Conservation (phyloP, 2,113 vertebrate genomes). For the Thymallus thymallus region DNA sequence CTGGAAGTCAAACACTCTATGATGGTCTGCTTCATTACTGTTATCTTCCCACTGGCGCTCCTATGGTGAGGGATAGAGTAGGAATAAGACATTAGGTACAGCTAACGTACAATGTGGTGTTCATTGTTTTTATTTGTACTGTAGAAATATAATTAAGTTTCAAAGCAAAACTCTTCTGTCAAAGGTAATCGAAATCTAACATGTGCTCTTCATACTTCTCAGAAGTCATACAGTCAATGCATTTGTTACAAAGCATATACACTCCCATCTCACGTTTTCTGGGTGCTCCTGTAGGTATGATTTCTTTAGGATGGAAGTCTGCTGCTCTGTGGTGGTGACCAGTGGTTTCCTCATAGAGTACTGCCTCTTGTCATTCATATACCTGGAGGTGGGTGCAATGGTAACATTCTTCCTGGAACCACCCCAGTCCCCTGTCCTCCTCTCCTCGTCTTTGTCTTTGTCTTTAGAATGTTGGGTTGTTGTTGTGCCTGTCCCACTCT, state of each 20-base stretch:
- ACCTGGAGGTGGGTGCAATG: constrained; percentile 53
- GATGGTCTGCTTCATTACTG: constrained; percentile 8
- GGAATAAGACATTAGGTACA: neutral
- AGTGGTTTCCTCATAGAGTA: constrained; percentile 41
- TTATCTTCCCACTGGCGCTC: constrained; percentile 15
- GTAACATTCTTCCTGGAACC: constrained; percentile 37
- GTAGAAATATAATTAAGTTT: too few species aligned
- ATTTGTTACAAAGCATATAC: neutral
- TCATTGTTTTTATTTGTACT: neutral
- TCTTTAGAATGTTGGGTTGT: neutral
- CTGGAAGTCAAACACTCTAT: neutral
- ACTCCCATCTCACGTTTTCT: constrained; percentile 45
- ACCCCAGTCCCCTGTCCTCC: neutral
- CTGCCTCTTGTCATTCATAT: constrained; percentile 48
- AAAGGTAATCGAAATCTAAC: too few species aligned
- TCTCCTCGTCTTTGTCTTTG: neutral
- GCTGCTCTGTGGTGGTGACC: constrained; percentile 31
- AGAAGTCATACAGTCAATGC: neutral
- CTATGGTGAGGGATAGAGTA: constrained; percentile 12
- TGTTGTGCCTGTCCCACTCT: neutral
- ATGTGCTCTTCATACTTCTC: too few species aligned
- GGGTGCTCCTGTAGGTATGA: constrained; percentile 17
- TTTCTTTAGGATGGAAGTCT: constrained; percentile 64
- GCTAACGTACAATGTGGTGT: neutral
- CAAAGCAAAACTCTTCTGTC: neutral